These are phyloP conservation scores for Cheiracanthium punctorium DNA, from an alignment of 2,888 invertebrate species.

Conservation along the genomic window DNA sequence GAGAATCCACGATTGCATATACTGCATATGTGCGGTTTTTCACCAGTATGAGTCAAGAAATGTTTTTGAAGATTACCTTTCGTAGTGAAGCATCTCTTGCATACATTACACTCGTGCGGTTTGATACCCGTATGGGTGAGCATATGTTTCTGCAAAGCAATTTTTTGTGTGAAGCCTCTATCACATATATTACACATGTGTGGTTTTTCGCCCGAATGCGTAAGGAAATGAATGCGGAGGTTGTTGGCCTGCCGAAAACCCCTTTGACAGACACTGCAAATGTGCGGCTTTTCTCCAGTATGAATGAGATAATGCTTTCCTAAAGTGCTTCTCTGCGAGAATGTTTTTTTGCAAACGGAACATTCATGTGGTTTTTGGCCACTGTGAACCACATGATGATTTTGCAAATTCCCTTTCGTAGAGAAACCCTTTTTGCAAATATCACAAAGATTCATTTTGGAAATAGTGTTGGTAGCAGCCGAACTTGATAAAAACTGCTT, in stretches of 20 bases:
- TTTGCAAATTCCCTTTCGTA: constrained; percentile 58
- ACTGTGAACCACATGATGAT: constrained; percentile 58
- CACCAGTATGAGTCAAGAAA: constrained; percentile 51
- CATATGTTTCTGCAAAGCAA: constrained; percentile 61
- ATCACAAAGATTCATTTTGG: constrained; percentile 58
- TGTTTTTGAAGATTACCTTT: constrained; percentile 66
- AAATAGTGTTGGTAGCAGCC: not conserved
- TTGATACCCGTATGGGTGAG: constrained; percentile 57
- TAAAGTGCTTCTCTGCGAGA: constrained; percentile 55
- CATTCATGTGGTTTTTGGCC: constrained; percentile 60
- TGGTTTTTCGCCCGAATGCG: constrained; percentile 62
- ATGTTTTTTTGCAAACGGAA: constrained; percentile 57
- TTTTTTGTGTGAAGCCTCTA: constrained; percentile 57
- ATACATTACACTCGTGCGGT: constrained; percentile 59
- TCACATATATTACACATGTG: constrained; percentile 58
- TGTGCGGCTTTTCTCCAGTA: constrained; percentile 53
- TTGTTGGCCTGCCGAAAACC: constrained; percentile 57
- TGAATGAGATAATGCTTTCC: constrained; percentile 64
- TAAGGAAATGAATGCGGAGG: constrained; percentile 59
- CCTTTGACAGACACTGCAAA: constrained; percentile 55
- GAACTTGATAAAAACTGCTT: constrained; percentile 45
- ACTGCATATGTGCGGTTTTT: constrained; percentile 55
- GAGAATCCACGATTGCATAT: constrained; percentile 52
- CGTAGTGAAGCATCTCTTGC: constrained; percentile 55
- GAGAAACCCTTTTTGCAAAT: constrained; percentile 64